Base-by-base conservation (phyloP, 1,140 invertebrate genomes). In the Lasaia peninsularis region DNA sequence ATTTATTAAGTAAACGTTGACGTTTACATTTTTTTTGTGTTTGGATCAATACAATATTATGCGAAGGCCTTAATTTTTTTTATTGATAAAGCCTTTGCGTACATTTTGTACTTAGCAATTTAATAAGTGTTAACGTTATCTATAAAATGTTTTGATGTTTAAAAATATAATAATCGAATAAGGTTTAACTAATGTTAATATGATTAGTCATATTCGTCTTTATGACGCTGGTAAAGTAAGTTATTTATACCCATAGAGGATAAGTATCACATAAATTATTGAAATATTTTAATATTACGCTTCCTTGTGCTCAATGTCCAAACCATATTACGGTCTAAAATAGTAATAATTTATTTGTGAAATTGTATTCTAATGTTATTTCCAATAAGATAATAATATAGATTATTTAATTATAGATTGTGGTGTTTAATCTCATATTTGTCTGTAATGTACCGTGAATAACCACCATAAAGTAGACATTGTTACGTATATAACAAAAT, bases 281-380 rank as follows among this genome's bases (percentile, higher is more conserved):
- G 63, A 75, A 58, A 65, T 67, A 63, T 67, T 28, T 28, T 4
- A 28, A 28, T 77, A 72, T 71, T 86, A 84, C 80, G 85, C 85
- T 88, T 88, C 65, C 75, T 77, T 69, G 81, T 88, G 85, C 85
- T 88, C 85, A 88, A 88, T 84, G 82, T 86, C 74, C 74, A 77
- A 83, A 80, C 61, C 40, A 21, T 48, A 48, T 71, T 76, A 78
- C 82, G 82, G 82, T 86, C 81, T 86, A 86, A 86, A 75, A 20
- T 48, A n/a, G 18, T 48, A 48, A 48, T 48, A 21, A 6, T 18
- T 44, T 44, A n/a, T 44, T 52, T 72, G 10, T 20, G 37, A 16
- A 44, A 44, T 64, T 54, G 35, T 50, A 57, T 48, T 5, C 20
- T 44, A 37, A 21, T 67, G 52, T 53, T 51, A 28, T 49, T 63